Evolutionary conservation across 2,113 vertebrate species (phyloP), one percentile per base, ranked within the genome.

Genomic region (Oryzias curvinotus): DNA sequence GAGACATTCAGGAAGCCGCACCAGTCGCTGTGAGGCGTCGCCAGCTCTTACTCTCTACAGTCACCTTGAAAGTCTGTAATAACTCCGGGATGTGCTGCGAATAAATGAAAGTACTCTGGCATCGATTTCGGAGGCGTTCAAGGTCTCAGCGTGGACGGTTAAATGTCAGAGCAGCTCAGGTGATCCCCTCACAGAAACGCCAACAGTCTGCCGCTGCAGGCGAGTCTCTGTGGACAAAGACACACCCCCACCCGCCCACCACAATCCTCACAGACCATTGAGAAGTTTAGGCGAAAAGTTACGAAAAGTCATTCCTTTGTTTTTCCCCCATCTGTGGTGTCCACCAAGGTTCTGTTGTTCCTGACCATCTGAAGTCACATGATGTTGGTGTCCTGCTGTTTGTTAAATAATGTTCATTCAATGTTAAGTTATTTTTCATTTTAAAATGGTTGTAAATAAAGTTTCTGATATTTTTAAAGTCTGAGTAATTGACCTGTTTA

Each of bases 1-100:
- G 89, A 95, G 65, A 99, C 97, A 0, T 98, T 93, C 91, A 94
- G 96, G 90, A 96, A 96, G 83, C 96, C 95, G 13, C 97, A 98
- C 88, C 90, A 88, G 28, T 93, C 95, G 6, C 94, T 92, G 14
- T 97, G 83, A 91, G 44, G 52, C 18, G 67, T 43, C 5, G 14
- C 10, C 46, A 59, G 54, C 8, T 0, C 7, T 3, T 42, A 41
- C 54, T 36, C 36, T 36, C 36, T 10, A 36, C 8, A 36, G 45
- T 45, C 44, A 45, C 14, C 14, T 45, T 14, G 16, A 45, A 45
- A 14, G 16, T 17, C 44, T 45, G 44, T 45, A 17, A 45, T 45
- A 45, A 19, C 47, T 48, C 7, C 18, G 19, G 47, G 19, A 19
- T 18, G n/a, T 18, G n/a, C 47, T 48, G 47, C 12, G 47, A 48